These are phyloP conservation scores for Andrena chrysosceles DNA, from an alignment of 2,888 invertebrate genomes.

Conservation along the genomic window DNA sequence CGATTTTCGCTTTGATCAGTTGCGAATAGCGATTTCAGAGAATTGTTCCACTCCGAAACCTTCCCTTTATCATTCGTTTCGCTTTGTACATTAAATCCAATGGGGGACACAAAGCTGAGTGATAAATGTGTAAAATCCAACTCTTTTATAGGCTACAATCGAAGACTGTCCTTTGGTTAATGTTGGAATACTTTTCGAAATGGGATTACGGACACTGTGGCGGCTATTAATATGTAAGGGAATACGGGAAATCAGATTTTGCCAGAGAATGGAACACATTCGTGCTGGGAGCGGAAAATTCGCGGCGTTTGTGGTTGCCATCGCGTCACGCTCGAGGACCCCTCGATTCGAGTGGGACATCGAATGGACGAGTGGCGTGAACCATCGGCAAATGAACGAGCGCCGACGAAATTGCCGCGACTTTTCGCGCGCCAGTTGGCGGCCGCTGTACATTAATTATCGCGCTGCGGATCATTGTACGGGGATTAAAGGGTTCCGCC, in stretches of 20 bases:
- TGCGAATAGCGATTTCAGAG: not conserved
- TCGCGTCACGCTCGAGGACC: constrained; percentile 53
- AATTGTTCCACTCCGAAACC: not conserved
- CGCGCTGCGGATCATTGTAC: constrained; percentile 22
- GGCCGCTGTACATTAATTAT: constrained; percentile 39
- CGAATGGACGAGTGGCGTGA: constrained; percentile 40
- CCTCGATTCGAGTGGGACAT: constrained; percentile 64
- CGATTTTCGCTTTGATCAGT: not conserved
- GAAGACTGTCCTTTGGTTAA: no score
- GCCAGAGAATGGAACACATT: not conserved
- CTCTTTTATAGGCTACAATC: no score
- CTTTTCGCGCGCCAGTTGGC: constrained; percentile 41
- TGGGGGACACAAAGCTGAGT: no score
- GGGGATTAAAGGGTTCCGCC: constrained; percentile 26
- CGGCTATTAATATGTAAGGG: no score
- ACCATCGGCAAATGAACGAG: constrained; percentile 49
- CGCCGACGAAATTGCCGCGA: constrained; percentile 50
- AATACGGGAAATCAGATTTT: not conserved
- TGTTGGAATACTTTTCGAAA: no score
- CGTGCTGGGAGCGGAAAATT: constrained; percentile 32
- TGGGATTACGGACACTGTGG: no score
- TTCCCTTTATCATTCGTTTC: not conserved
- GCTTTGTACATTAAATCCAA: not conserved
- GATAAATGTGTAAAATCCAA: no score
- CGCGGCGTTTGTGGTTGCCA: constrained; percentile 48